Percentiles rank a stretch among this genome's conserved stretches.
Evolutionary conservation across 2,113 vertebrate species (phyloP).

Genomic region (Carettochelys insculpta): DNA sequence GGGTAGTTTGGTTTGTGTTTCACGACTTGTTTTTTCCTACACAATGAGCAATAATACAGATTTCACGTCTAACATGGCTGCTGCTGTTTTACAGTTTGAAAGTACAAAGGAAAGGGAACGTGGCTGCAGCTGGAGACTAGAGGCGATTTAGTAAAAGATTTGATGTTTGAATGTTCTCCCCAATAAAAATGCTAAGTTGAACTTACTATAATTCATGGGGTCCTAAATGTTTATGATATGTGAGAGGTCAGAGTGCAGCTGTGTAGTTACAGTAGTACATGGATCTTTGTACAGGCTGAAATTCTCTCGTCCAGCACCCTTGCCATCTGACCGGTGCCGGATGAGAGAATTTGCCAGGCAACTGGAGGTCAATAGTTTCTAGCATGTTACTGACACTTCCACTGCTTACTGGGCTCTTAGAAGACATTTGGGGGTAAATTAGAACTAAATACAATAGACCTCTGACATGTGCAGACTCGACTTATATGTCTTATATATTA

Average conservation of each 20-base stretch:
- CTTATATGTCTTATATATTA: too few species aligned
- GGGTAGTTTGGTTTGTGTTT: neutral
- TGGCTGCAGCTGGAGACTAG: neutral
- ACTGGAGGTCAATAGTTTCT: too few species aligned
- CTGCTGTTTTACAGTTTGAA: neutral
- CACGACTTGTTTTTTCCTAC: neutral
- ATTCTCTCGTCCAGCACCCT: too few species aligned
- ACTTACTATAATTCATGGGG: neutral
- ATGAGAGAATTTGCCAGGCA: too few species aligned
- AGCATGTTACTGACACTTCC: too few species aligned
- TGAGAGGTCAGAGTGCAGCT: neutral
- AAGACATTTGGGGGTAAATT: too few species aligned
- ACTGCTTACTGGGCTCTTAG: too few species aligned
- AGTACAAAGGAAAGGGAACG: neutral
- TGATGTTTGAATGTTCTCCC: rapidly evolving
- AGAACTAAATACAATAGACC: too few species aligned
- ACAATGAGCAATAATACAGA: neutral
- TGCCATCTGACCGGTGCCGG: too few species aligned
- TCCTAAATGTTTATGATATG: neutral
- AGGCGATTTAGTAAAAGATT: neutral
- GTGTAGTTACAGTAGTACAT: neutral
- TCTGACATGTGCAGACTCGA: too few species aligned
- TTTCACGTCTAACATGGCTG: neutral
- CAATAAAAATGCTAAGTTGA: neutral
- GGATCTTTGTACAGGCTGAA: too few species aligned